A percentile compares a stretch with the other conserved stretches of the same genome.
These are phyloP conservation scores for Ophiodon elongatus DNA, from an alignment of 2,113 vertebrate genomes.

Conservation along the genomic window DNA sequence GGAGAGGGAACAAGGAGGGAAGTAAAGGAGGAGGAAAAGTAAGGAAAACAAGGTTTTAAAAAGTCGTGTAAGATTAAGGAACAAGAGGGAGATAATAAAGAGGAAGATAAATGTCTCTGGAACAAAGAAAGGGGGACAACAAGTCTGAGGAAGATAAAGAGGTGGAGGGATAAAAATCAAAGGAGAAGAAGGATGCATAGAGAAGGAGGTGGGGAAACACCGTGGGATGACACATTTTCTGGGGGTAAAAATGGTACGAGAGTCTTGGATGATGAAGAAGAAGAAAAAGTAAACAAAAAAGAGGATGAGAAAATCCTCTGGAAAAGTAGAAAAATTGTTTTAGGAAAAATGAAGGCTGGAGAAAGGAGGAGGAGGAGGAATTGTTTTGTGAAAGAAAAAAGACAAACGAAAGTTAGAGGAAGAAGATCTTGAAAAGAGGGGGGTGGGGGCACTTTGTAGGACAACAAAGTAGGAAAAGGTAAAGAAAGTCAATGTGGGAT, in stretches of 20 bases:
- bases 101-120: not conserved
- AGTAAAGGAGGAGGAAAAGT: not conserved
- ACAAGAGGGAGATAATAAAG: not conserved
- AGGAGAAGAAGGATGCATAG: not conserved
- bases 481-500: not conserved
- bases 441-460: not conserved
- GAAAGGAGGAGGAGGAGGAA: no score
- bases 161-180: not conserved
- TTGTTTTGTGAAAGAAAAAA: not conserved
- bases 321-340: not conserved
- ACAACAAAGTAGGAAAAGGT: not conserved
- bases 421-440: not conserved
- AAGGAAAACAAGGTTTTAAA: not conserved
- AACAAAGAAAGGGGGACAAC: not conserved
- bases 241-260: not conserved
- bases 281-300: not conserved
- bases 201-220: not conserved
- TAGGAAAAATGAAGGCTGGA: not conserved
- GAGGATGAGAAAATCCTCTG: not conserved
- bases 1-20: not conserved
- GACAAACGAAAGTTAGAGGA: constrained; percentile 27
- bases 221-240: not conserved
- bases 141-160: not conserved
- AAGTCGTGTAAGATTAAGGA: not conserved
- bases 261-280: not conserved